Percentiles rank a stretch among this genome's conserved stretches.
Conservation (phyloP, 2,113 vertebrate species). For the Leuciscus idus region DNA sequence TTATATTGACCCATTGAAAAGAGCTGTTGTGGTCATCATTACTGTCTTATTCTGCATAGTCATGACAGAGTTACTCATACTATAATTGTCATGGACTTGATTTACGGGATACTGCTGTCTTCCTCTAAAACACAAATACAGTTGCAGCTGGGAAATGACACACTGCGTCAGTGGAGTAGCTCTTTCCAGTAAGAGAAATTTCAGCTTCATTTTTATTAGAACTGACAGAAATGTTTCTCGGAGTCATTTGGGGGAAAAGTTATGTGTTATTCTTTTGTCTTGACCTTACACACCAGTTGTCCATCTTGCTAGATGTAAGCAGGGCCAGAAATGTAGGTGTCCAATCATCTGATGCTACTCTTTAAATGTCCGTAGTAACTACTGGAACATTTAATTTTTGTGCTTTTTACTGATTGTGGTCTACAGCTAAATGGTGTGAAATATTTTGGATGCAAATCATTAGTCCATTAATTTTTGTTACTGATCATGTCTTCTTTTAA, state of each 20-base stretch:
- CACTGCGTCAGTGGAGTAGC: conserved; percentile 15
- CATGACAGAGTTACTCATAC: conserved; percentile 59
- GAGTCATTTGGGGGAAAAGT: not conserved
- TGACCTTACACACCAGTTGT: not conserved
- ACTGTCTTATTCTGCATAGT: conserved; percentile 56
- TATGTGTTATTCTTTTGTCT: conserved; percentile 1
- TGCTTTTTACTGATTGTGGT: not conserved
- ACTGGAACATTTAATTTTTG: conserved; percentile 40
- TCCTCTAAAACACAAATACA: conserved; percentile 34
- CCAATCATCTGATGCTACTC: conserved; percentile 35
- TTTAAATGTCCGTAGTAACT: conserved; percentile 14
- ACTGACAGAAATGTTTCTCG: conserved; percentile 27
- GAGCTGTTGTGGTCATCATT: conserved; percentile 46
- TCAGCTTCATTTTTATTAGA: not conserved
- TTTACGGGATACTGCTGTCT: conserved; percentile 48
- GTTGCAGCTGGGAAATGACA: conserved; percentile 2
- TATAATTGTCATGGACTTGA: conserved; percentile 55
- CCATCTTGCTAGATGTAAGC: not conserved
- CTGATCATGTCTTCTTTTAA: not conserved
- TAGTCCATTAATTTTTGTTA: not conserved
- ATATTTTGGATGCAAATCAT: not conserved
- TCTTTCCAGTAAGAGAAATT: conserved; percentile 25
- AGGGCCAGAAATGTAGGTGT: conserved; percentile 9
- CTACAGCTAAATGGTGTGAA: not conserved
- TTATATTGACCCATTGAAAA: conserved; percentile 58